These are phyloP conservation scores for Galaxias olidus DNA, from an alignment of 2,797 vertebrate species.

Conservation along the genomic window DNA sequence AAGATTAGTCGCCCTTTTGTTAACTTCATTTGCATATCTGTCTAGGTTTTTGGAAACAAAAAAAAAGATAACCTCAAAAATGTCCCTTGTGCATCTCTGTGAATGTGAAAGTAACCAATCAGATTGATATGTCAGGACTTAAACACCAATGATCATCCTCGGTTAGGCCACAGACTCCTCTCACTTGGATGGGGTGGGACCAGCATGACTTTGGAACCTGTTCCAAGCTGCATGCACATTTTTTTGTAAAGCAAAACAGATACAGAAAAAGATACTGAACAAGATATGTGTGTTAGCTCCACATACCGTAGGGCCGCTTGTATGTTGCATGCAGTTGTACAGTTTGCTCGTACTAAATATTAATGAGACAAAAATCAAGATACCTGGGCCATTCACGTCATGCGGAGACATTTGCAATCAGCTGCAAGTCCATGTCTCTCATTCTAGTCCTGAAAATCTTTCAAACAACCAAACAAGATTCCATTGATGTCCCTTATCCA, in stretches of 20 bases:
- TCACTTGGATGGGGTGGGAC: constrained; percentile 71
- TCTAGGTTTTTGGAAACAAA: constrained; percentile 57
- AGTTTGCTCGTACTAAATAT: constrained; percentile 98
- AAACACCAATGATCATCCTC: constrained; percentile 76
- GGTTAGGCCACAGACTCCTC: constrained; percentile 79
- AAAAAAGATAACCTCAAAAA: constrained; percentile 50
- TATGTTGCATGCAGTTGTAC: constrained; percentile 99
- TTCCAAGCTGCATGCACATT: constrained; percentile 97
- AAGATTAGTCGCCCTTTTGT: constrained; percentile 74
- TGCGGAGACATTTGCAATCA: constrained; percentile 84
- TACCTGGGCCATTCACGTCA: constrained; percentile 97
- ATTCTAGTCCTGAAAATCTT: constrained; percentile 92
- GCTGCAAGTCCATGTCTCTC: constrained; percentile 79
- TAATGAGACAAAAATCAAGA: constrained; percentile 91
- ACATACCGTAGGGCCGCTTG: constrained; percentile 93
- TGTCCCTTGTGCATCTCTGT: constrained; percentile 80
- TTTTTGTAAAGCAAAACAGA: constrained; percentile 84
- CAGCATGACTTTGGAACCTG: constrained; percentile 91
- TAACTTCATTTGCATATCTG: constrained; percentile 73
- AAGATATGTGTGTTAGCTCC: constrained; percentile 92
- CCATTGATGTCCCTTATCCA: constrained; percentile 68
- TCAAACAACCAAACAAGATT: constrained; percentile 84
- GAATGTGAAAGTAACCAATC: constrained; percentile 79
- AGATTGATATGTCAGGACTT: constrained; percentile 74
- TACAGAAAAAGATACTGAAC: constrained; percentile 81